phyloP scores from a whole-genome alignment of 2,797 vertebrate species.

The Kryptopterus vitreolus region DNA sequence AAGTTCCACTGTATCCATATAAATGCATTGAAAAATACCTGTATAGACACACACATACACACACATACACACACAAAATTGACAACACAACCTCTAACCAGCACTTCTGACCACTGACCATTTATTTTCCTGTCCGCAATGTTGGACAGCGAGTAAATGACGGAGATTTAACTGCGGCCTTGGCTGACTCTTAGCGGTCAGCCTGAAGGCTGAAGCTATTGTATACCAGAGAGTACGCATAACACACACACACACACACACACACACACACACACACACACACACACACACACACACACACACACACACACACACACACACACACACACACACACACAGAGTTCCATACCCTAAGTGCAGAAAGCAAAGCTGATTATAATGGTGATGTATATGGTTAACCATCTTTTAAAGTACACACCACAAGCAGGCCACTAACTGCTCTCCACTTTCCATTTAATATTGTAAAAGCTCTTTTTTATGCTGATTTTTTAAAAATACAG shows the following conservation, averaged over 20 bases:
- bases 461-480: slow-evolving; percentile 13
- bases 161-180: slow-evolving; percentile 36
- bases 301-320: not conserved
- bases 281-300: slow-evolving; percentile 4
- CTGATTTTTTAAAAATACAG: slow-evolving; percentile 1
- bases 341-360: not conserved
- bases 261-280: not conserved
- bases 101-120: slow-evolving; percentile 36
- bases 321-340: not conserved
- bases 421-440: slow-evolving; percentile 51
- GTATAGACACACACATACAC: not conserved
- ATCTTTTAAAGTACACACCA: slow-evolving; percentile 55
- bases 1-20: not conserved
- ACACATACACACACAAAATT: slow-evolving; percentile 3
- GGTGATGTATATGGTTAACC: slow-evolving; percentile 55
- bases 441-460: slow-evolving; percentile 30
- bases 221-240: slow-evolving; percentile 35
- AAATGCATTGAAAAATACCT: not conserved
- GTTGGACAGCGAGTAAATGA: slow-evolving; percentile 24
- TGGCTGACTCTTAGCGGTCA: slow-evolving; percentile 42
- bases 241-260: not conserved
- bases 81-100: slow-evolving; percentile 20
- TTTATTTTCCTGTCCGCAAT: slow-evolving; percentile 35
- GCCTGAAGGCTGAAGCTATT: slow-evolving; percentile 37
- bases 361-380: slow-evolving; percentile 43